phyloP scores from a whole-genome alignment of 2,113 vertebrate species.

The Passer domesticus region DNA sequence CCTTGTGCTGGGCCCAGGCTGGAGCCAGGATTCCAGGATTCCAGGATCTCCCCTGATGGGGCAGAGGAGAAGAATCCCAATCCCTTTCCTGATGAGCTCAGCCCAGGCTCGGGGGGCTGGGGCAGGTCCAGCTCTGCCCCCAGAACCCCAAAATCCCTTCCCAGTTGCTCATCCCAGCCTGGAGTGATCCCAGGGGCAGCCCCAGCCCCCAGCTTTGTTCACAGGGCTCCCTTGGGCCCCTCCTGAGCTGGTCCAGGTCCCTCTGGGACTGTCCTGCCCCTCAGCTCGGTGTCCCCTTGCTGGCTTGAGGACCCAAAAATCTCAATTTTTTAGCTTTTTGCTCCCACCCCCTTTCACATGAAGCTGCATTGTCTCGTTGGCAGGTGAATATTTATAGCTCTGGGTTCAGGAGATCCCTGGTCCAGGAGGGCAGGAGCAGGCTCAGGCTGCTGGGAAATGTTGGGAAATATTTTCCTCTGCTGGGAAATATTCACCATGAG shows the following conservation, averaged over 20 bases:
- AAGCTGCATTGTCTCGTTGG: not conserved
- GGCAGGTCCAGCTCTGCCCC: not conserved
- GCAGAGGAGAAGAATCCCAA: no score
- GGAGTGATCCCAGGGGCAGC: not conserved
- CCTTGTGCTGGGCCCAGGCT: not conserved
- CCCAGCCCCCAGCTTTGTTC: not conserved
- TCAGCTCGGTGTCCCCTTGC: no score
- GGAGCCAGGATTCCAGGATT: not conserved
- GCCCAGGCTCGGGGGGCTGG: not conserved
- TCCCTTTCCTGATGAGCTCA: not conserved
- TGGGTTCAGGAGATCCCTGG: not conserved
- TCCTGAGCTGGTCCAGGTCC: not conserved
- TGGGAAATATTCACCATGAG: not conserved
- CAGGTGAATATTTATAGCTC: not conserved
- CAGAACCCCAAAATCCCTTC: not conserved
- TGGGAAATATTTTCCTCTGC: not conserved
- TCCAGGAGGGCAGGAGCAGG: not conserved
- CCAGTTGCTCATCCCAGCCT: not conserved
- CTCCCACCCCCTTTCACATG: not conserved
- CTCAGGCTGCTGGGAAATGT: not conserved
- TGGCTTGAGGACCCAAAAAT: not conserved
- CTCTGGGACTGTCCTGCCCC: not conserved
- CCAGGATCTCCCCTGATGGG: not conserved
- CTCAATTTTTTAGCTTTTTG: not conserved
- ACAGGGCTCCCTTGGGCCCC: accelerated